These are phyloP conservation scores for Cephus cinctus DNA, from an alignment of 1,140 invertebrate species.

Conservation along the genomic window DNA sequence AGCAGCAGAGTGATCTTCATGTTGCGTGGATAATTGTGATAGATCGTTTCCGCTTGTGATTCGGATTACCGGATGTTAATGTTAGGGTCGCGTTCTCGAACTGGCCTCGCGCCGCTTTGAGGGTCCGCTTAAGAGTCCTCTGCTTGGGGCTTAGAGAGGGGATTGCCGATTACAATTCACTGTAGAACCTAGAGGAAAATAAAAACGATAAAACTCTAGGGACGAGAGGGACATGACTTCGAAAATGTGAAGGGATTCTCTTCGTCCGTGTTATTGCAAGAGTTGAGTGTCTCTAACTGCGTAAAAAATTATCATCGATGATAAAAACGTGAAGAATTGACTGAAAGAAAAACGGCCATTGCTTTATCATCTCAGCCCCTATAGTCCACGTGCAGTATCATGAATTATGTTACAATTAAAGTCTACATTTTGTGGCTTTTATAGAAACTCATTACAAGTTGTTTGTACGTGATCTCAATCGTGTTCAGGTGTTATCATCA, in stretches of 20 bases:
- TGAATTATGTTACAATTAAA: too few species aligned
- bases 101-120: slow-evolving; percentile 49
- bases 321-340: too few species aligned
- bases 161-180: slow-evolving; percentile 50
- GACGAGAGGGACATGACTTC: not conserved
- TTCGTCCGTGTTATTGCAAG: too few species aligned
- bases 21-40: slow-evolving; percentile 31
- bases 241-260: not conserved
- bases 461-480: too few species aligned
- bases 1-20: slow-evolving; percentile 48
- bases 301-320: too few species aligned
- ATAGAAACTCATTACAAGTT: too few species aligned
- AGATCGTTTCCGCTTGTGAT: slow-evolving; percentile 13
- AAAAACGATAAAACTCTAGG: slow-evolving; percentile 27
- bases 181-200: slow-evolving; percentile 41
- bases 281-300: too few species aligned
- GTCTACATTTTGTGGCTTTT: too few species aligned
- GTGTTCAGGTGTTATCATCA: too few species aligned
- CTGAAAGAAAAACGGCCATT: too few species aligned
- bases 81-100: slow-evolving; percentile 54
- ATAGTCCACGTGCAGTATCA: too few species aligned
- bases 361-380: too few species aligned
- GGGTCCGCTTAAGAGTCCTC: slow-evolving; percentile 54
- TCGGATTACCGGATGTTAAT: slow-evolving; percentile 50
- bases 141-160: slow-evolving; percentile 45